Conservation (phyloP, 2,888 invertebrate genomes). For the Cecidostiba fungosa region DNA sequence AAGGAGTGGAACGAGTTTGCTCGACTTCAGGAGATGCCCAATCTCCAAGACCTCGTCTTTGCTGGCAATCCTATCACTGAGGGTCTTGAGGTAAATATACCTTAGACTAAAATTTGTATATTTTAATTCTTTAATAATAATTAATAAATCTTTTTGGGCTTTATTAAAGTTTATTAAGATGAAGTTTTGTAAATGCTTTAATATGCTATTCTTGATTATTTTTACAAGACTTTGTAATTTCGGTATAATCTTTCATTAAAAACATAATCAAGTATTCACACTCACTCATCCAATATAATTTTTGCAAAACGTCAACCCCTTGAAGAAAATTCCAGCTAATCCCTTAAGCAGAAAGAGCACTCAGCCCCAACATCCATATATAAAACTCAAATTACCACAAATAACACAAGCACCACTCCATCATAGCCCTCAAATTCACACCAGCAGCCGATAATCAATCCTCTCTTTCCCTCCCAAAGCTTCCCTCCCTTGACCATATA, state of each 20-base stretch:
- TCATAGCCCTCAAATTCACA: neutral
- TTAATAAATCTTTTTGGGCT: too few species aligned
- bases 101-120: neutral
- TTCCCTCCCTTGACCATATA: neutral
- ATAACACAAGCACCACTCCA: neutral
- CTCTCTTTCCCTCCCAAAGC: neutral
- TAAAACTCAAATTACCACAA: neutral
- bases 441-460: neutral
- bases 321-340: too few species aligned
- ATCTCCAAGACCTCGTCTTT: slow-evolving; percentile 90
- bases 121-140: neutral
- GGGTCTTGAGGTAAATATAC: slow-evolving; percentile 75
- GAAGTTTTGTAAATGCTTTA: too few species aligned
- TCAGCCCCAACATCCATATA: too few species aligned
- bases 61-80: slow-evolving; percentile 84
- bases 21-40: slow-evolving; percentile 87
- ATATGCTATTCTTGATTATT: too few species aligned
- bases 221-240: too few species aligned
- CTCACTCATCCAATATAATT: too few species aligned
- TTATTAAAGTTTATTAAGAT: too few species aligned
- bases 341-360: too few species aligned
- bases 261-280: too few species aligned
- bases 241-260: too few species aligned
- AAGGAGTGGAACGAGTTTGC: slow-evolving; percentile 95
- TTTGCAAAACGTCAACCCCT: too few species aligned